A percentile compares a stretch with the other conserved stretches of the same genome.
phyloP scores from a whole-genome alignment of 2,888 invertebrate species.

The Theristus sp. region DNA sequence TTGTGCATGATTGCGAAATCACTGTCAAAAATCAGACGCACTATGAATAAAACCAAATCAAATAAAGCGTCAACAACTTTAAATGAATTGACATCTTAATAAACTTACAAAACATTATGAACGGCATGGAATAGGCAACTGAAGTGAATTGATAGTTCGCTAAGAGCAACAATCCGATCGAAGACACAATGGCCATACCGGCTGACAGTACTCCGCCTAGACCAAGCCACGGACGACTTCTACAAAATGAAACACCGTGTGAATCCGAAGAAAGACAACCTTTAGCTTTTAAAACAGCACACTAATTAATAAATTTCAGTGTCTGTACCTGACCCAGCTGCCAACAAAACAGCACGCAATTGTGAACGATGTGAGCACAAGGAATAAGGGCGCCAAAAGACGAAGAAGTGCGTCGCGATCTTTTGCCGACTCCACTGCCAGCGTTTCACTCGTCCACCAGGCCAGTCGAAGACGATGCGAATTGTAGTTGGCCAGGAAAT shows the following conservation, averaged over 20 bases:
- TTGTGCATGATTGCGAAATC: too few species aligned
- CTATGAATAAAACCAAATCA: too few species aligned
- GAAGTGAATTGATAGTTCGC: constrained; percentile 40
- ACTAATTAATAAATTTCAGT: too few species aligned
- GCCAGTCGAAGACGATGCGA: constrained; percentile 4
- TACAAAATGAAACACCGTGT: not conserved
- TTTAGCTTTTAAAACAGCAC: too few species aligned
- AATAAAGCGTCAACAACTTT: too few species aligned
- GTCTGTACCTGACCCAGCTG: not conserved
- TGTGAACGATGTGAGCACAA: constrained; percentile 23
- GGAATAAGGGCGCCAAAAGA: constrained; percentile 24
- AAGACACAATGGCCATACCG: constrained; percentile 68
- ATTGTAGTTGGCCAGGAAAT: constrained; percentile 12
- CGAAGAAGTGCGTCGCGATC: constrained; percentile 21
- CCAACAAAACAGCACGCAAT: constrained; percentile 9
- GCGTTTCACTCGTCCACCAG: constrained; percentile 29
- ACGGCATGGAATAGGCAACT: constrained; percentile 28
- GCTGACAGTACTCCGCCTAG: constrained; percentile 73
- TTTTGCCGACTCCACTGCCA: constrained; percentile 21
- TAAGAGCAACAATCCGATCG: constrained; percentile 75
- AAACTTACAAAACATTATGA: constrained; percentile 27
- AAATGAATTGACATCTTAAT: too few species aligned
- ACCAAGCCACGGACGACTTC: constrained; percentile 70
- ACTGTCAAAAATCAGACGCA: too few species aligned
- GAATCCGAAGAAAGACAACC: not conserved